Evolutionary conservation across 2,888 invertebrate species (phyloP), one percentile per base, ranked within the genome.

Genomic region (Drosophila subquinaria): DNA sequence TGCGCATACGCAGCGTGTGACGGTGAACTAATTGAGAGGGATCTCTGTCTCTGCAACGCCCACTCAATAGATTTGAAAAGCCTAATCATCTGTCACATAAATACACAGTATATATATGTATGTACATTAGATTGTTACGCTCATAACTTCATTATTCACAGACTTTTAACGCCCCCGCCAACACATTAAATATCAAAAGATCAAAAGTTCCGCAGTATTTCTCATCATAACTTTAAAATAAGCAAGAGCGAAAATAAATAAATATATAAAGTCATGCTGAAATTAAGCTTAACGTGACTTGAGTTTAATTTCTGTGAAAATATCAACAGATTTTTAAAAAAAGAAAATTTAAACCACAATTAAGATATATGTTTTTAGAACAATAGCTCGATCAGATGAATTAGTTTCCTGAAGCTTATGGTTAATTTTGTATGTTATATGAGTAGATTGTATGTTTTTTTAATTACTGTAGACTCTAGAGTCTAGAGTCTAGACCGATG

Each of bases 1-100:
- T 69, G 60, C 74, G 79, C 74, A 76, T 73, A 76, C 74, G 74
- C 79, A 69, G 65, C 60, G 52, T 63, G 51, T 47, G 53, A 13
- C 73, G 35, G 9, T 20, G 6, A 17, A 35, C 43, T 50, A 64
- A 64, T 57, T 64, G 64, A 64, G 57, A 17, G 36, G 51, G 17
- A 23, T 38, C 27, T 33, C n/a, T 11, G 40, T 50, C 20, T 42
- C 10, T 17, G 6, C 10, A 23, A 23, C 55, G 56, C 47, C 63
- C 61, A 47, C 66, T 53, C 60, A 53, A 40, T 35, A 47, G 15
- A 48, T 52, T 20, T 60, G 38, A 52, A 38, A 47, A 53, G 53
- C 38, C 43, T 43, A 35, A 30, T 48, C 47, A 17, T 5, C 36
- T 33, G 23, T 27, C 20, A 17, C 15, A 30, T 48, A 3, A 11